Percentiles rank a stretch among this genome's conserved stretches.
Conservation (phyloP, 2,797 vertebrate species). For the Epinephelus malabaricus region DNA sequence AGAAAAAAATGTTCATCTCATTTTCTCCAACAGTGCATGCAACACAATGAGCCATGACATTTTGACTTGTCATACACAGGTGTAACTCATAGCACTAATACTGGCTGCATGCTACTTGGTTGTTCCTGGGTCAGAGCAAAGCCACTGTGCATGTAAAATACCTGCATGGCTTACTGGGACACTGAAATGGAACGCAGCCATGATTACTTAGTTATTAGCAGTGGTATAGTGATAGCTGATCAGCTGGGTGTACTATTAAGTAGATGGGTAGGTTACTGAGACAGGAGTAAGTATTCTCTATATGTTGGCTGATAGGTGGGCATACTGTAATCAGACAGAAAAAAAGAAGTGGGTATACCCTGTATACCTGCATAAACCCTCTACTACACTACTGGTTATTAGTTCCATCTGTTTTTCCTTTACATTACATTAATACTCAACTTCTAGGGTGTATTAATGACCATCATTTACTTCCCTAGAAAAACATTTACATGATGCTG, state of each 20-base stretch:
- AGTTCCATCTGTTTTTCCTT: background rate
- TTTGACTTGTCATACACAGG: conserved; percentile 2
- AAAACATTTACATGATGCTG: background rate
- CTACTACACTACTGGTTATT: background rate
- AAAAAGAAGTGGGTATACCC: too few relatives aligned
- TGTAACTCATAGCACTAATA: conserved; percentile 1
- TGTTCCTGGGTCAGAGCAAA: background rate
- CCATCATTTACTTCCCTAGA: background rate
- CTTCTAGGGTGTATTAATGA: background rate
- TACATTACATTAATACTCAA: background rate
- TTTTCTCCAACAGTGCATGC: conserved; percentile 10
- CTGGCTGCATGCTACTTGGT: background rate
- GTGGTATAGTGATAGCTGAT: too few relatives aligned
- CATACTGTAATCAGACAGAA: too few relatives aligned
- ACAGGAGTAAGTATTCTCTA: too few relatives aligned
- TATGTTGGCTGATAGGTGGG: too few relatives aligned
- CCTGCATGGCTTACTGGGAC: background rate
- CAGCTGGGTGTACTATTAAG: too few relatives aligned
- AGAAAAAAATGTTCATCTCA: conserved; percentile 2
- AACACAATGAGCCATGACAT: conserved; percentile 3
- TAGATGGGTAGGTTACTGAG: too few relatives aligned
- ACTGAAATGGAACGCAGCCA: background rate
- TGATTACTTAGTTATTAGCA: background rate
- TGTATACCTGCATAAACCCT: too few relatives aligned
- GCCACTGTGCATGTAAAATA: background rate